These are phyloP conservation scores for Calyptommatus sinebrachiatus DNA, from an alignment of 2,113 vertebrate species.

Conservation along the genomic window DNA sequence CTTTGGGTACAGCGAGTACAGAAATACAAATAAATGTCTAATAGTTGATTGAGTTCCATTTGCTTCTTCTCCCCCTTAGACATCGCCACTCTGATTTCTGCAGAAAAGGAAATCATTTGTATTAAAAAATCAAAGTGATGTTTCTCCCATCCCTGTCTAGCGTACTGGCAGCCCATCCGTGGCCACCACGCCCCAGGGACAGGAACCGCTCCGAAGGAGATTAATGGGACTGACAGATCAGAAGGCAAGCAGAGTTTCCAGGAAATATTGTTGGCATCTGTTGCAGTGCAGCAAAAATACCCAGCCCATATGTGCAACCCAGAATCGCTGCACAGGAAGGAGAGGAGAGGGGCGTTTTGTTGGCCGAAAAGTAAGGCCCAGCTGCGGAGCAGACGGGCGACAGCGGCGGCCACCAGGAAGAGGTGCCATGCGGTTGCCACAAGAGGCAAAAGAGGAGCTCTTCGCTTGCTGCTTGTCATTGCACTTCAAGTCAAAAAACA, in stretches of 20 bases:
- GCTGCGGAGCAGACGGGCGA: neutral
- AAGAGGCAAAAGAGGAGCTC: neutral
- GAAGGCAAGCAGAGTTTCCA: neutral
- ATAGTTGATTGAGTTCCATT: neutral
- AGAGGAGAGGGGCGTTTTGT: too few relatives aligned
- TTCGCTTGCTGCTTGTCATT: too few relatives aligned
- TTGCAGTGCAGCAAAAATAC: slow-evolving; percentile 8
- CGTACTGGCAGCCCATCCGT: neutral
- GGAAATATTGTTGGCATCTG: slow-evolving; percentile 3
- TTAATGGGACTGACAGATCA: slow-evolving; percentile 6
- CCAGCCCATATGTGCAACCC: neutral
- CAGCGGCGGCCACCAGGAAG: neutral
- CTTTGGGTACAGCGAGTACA: too few relatives aligned
- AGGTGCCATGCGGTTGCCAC: neutral
- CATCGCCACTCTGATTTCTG: neutral
- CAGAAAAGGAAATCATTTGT: neutral
- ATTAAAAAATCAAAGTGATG: neutral
- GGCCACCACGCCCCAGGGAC: neutral
- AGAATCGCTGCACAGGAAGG: neutral
- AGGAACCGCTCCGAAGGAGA: neutral
- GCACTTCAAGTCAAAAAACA: too few relatives aligned
- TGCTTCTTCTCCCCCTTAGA: neutral
- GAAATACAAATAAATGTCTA: neutral
- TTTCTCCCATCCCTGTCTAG: neutral
- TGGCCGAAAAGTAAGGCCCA: neutral